Percentiles rank a stretch among this genome's conserved stretches.
Evolutionary conservation across 2,888 invertebrate genomes (phyloP).

Genomic region (Hirtodrosophila confusa): DNA sequence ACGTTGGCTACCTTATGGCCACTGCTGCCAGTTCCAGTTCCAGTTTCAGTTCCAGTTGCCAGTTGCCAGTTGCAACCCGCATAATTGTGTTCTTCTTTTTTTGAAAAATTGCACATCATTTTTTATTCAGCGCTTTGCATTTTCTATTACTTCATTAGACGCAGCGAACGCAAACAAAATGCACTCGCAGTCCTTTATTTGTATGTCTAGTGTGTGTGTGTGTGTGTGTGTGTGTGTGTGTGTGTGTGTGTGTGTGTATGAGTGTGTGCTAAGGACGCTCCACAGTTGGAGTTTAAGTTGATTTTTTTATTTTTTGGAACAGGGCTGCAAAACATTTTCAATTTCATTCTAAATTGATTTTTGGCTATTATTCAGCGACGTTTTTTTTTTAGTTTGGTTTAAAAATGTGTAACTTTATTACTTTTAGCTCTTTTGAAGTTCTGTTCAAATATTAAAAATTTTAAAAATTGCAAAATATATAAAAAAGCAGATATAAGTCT

Average conservation of each 20-base stretch:
- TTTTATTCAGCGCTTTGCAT: conserved; percentile 76
- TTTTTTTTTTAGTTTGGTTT: conserved; percentile 11
- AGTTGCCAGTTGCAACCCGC: conserved; percentile 61
- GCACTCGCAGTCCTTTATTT: conserved; percentile 30
- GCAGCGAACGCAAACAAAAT: conserved; percentile 48
- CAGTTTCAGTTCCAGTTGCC: conserved; percentile 64
- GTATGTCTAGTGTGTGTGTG: not conserved
- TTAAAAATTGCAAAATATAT: too few relatives aligned
- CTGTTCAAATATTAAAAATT: too few relatives aligned
- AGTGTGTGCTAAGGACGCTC: conserved; percentile 3
- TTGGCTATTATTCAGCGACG: not conserved
- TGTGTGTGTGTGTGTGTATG: conserved; percentile 13
- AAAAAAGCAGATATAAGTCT: too few relatives aligned
- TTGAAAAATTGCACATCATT: conserved; percentile 79
- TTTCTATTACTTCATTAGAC: conserved; percentile 75
- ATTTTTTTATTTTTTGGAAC: not conserved
- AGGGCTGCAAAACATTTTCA: conserved; percentile 16
- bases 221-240: not conserved
- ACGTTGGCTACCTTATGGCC: conserved; percentile 26
- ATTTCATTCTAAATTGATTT: conserved; percentile 7
- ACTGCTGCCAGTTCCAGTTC: conserved; percentile 50
- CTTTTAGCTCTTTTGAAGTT: too few relatives aligned
- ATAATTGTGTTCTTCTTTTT: conserved; percentile 30
- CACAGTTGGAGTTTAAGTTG: conserved; percentile 6
- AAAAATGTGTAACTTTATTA: not conserved